Percentiles rank a stretch among this genome's conserved stretches.
These are phyloP conservation scores for Drosophila nasuta DNA, from an alignment of 1,140 invertebrate species.

Conservation along the genomic window DNA sequence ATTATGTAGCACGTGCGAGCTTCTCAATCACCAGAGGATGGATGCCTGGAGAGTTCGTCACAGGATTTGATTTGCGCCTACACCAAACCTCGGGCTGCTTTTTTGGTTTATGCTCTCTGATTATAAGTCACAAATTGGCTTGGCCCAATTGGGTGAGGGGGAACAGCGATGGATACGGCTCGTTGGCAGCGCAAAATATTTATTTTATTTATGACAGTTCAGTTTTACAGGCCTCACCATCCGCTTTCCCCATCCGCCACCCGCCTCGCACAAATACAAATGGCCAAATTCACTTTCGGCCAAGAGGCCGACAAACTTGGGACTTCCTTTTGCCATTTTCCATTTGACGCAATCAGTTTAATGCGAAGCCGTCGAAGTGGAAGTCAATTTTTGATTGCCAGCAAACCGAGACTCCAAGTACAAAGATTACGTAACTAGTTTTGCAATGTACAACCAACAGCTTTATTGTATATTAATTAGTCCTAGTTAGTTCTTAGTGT, in stretches of 20 bases:
- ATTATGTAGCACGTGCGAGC: constrained; percentile 46
- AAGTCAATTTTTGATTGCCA: constrained; percentile 58
- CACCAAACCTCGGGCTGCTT: constrained; percentile 14
- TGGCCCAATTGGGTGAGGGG: background rate
- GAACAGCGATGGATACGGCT: constrained; percentile 15
- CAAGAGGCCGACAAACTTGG: constrained; percentile 39
- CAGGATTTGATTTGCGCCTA: constrained; percentile 54
- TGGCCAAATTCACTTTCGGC: constrained; percentile 50
- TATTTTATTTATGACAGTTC: constrained; percentile 64
- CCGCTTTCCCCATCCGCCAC: no score
- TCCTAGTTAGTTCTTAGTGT: background rate
- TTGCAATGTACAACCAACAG: background rate
- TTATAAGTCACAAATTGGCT: constrained; percentile 57
- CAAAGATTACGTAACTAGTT: background rate
- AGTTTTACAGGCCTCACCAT: constrained; percentile 37
- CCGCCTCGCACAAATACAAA: constrained; percentile 15
- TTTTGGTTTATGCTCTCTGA: constrained; percentile 40
- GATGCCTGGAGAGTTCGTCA: constrained; percentile 43
- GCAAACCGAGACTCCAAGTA: background rate
- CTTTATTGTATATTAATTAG: background rate
- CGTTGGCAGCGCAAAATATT: constrained; percentile 51
- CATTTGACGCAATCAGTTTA: constrained; percentile 47
- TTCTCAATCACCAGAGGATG: constrained; percentile 31
- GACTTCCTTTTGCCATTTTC: constrained; percentile 36
- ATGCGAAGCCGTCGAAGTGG: constrained; percentile 50